Base-by-base conservation (phyloP, 2,797 vertebrate species). In the Galaxias olidus region DNA sequence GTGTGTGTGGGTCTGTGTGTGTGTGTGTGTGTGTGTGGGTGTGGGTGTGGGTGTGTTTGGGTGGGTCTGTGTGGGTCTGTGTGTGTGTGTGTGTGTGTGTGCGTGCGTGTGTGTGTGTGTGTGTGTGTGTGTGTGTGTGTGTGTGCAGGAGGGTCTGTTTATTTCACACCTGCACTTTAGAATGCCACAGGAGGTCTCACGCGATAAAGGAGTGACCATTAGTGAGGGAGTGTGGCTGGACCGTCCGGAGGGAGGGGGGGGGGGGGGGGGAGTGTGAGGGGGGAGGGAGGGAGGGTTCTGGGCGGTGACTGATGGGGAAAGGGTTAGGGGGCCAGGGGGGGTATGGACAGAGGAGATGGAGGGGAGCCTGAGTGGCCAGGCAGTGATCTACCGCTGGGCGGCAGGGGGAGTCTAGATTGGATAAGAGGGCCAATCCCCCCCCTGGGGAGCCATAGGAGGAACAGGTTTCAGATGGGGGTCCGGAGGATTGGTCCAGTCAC, bases 71-170 rank as follows among this genome's bases (percentile, higher is more conserved):
- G 9, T 63, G 20, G n/a, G 58, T 56, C 57, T 55, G 20, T 52
- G 63, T 55, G 59, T 48, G 60, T 74, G 66, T 69, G 58, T 41
- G 60, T 61, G 15, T 46, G 18, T 18, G n/a, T 71, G 73, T 6
- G 30, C 30, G 3, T 6, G 30, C 30, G 3, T 6, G 30, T 6
- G 30, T 30, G 30, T 12, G 55, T 18, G 40, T 55, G 20, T 52
- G 63, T 55, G 59, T 48, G 60, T 74, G 66, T 69, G 58, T 41
- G 60, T 61, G 15, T 46, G 18, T 18, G n/a, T 71, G 73, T 6
- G 30, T 6, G 3, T 6, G 30, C 30, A 2, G 40, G 41, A 10
- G 55, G 20, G 45, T 3, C 13, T 10, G 42, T 14, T 14, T 43
- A n/a, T n/a, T 58, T 44, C 54, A 57, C 30, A 13, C 42, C 3